Percentiles rank a stretch among this genome's conserved stretches.
Evolutionary conservation across 2,888 invertebrate species (phyloP).

Genomic region (Rotaria socialis): DNA sequence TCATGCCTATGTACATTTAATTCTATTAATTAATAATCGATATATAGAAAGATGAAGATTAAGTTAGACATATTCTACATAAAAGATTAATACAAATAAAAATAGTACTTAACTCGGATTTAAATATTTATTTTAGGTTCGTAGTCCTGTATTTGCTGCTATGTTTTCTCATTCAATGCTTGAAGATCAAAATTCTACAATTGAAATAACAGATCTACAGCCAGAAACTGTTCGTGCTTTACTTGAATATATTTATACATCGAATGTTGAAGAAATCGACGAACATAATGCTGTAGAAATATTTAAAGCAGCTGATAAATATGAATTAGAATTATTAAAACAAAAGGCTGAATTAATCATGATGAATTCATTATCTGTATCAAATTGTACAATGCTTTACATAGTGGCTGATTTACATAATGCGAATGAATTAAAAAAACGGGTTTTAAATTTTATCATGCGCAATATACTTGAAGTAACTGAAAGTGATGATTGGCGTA

Average conservation of each 20-base stretch:
- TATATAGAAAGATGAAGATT: too few species aligned
- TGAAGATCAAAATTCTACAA: constrained; percentile 30
- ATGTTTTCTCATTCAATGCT: constrained; percentile 35
- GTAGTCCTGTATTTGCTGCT: constrained; percentile 22
- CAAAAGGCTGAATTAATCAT: constrained; percentile 27
- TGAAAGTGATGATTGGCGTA: constrained; percentile 34
- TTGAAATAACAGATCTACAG: constrained; percentile 30
- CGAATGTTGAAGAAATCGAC: constrained; percentile 17
- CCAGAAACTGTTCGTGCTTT: constrained; percentile 26
- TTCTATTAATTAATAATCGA: too few species aligned
- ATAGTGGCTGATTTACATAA: constrained; percentile 37
- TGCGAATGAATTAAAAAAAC: constrained; percentile 29
- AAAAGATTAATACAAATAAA: too few species aligned
- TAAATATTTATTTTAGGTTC: neutral
- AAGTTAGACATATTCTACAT: too few species aligned
- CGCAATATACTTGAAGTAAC: constrained; percentile 24
- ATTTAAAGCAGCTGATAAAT: constrained; percentile 34
- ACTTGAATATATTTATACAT: constrained; percentile 16
- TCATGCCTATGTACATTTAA: too few species aligned
- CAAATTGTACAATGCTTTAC: constrained; percentile 12
- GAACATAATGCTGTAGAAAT: constrained; percentile 30
- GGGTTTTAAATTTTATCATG: constrained; percentile 31
- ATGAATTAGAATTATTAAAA: constrained; percentile 33
- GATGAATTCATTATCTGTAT: constrained; percentile 23
- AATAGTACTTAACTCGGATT: too few species aligned